Evolutionary conservation across 37 sponge, comb jelly and placozoan genomes (phyloP).

Genomic region (Spongilla lacustris): DNA sequence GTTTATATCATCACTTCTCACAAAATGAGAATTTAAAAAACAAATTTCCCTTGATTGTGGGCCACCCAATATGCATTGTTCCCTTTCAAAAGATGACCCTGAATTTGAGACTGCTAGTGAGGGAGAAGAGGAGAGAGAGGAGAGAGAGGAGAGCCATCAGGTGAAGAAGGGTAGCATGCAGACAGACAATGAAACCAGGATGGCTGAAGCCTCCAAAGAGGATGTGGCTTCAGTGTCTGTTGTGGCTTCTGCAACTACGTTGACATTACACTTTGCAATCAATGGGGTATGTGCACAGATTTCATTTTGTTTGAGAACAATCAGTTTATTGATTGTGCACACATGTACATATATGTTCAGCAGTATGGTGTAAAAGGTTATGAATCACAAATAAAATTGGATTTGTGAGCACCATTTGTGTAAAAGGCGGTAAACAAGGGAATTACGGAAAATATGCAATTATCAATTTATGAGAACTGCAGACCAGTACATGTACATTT

Average conservation of each 20-base stretch:
- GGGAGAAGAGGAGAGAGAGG: constrained; percentile 34
- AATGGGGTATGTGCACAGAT: background rate
- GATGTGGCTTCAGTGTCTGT: background rate
- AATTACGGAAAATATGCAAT: too few relatives aligned
- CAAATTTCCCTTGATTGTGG: too few relatives aligned
- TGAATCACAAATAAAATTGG: too few relatives aligned
- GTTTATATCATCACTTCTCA: too few relatives aligned
- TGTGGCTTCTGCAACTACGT: background rate
- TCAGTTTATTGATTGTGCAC: background rate
- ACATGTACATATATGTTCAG: background rate
- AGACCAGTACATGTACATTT: too few relatives aligned
- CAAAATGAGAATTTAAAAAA: too few relatives aligned
- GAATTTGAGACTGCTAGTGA: constrained; percentile 74
- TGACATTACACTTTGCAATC: constrained; percentile 3
- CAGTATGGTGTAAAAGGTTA: too few relatives aligned
- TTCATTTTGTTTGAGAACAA: background rate
- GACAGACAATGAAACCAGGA: background rate
- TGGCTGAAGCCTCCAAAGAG: background rate
- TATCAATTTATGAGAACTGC: too few relatives aligned
- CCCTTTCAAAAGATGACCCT: constrained; percentile 11
- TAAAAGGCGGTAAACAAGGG: too few relatives aligned
- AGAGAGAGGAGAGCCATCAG: background rate
- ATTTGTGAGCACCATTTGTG: too few relatives aligned
- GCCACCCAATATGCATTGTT: too few relatives aligned
- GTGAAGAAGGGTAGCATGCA: background rate